Percentiles rank a stretch among this genome's conserved stretches.
These are phyloP conservation scores for Battus philenor DNA, from an alignment of 1,140 invertebrate species.

Conservation along the genomic window DNA sequence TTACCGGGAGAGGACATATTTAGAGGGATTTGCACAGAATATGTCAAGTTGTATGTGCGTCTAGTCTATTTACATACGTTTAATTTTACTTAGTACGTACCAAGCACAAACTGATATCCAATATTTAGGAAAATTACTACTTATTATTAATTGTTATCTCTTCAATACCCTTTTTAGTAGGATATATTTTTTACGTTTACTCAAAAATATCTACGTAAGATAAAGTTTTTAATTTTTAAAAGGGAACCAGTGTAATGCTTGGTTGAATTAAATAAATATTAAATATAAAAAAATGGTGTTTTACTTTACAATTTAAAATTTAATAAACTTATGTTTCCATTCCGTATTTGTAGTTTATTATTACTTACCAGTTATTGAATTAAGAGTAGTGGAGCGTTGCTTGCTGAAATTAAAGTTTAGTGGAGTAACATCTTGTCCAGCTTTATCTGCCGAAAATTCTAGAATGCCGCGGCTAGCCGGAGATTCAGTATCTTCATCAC, in stretches of 20 bases:
- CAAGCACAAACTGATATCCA: neutral
- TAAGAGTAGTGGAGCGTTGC: slow-evolving; percentile 81
- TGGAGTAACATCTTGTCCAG: slow-evolving; percentile 91
- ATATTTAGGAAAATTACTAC: neutral
- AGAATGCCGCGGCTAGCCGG: slow-evolving; percentile 82
- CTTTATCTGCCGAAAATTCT: slow-evolving; percentile 92
- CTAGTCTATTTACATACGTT: slow-evolving; percentile 8
- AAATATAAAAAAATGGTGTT: slow-evolving; percentile 20
- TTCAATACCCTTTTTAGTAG: no score
- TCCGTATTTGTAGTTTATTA: slow-evolving; percentile 23
- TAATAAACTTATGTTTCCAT: slow-evolving; percentile 30
- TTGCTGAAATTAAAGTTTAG: slow-evolving; percentile 89
- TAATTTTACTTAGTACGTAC: slow-evolving; percentile 1
- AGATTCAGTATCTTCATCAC: slow-evolving; percentile 72
- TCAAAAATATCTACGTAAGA: no score
- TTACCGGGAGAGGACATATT: neutral
- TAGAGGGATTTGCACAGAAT: slow-evolving; percentile 7
- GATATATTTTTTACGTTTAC: no score
- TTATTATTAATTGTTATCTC: no score
- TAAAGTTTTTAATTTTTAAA: neutral
- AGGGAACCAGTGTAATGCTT: slow-evolving; percentile 11
- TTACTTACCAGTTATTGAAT: slow-evolving; percentile 83
- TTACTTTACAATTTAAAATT: no score
- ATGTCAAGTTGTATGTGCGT: slow-evolving; percentile 7
- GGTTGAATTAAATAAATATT: slow-evolving; percentile 22